Evolutionary conservation across 2,888 invertebrate genomes (phyloP).

Genomic region (Zonitis immaculata): DNA sequence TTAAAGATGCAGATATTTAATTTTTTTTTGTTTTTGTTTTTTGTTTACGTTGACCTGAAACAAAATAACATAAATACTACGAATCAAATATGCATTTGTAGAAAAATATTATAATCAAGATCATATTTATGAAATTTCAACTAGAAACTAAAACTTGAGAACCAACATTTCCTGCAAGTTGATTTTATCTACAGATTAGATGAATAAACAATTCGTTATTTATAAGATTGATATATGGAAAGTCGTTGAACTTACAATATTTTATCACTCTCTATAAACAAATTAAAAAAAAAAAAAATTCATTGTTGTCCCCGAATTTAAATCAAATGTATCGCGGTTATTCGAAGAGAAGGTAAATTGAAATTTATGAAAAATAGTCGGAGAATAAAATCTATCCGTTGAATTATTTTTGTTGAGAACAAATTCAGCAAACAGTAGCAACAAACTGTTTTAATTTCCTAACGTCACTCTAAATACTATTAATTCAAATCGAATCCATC

Average conservation of each 20-base stretch:
- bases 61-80: slow-evolving; percentile 7
- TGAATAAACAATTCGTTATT: background rate
- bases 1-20: slow-evolving; percentile 14
- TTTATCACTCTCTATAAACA: background rate
- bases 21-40: too few relatives aligned
- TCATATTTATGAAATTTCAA: background rate
- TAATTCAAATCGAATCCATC: too few relatives aligned
- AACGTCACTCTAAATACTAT: background rate
- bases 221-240: background rate
- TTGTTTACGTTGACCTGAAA: slow-evolving; percentile 26
- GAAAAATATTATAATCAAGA: background rate
- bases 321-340: too few relatives aligned
- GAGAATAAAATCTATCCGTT: background rate
- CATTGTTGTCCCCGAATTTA: too few relatives aligned
- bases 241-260: background rate
- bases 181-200: background rate
- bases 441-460: background rate
- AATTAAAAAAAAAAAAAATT: background rate
- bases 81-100: background rate
- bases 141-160: background rate
- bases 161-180: background rate
- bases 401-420: background rate
- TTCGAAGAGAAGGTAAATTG: too few relatives aligned
- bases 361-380: too few relatives aligned
- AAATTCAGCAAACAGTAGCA: too few relatives aligned